Conservation (phyloP, 2,797 vertebrate species). For the Hemibagrus guttatus region DNA sequence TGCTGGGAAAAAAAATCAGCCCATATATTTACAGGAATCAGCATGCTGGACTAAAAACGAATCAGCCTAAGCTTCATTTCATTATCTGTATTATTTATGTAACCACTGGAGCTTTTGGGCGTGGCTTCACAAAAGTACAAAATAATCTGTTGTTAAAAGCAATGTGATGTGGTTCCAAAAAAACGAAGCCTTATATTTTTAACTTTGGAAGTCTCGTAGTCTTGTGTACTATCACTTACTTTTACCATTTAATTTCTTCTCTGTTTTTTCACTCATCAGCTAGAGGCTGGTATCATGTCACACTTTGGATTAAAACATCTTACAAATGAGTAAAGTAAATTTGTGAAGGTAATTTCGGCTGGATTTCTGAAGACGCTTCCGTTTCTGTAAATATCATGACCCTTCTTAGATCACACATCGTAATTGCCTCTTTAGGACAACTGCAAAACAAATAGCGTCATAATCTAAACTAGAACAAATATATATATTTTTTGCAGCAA, state of each 20-base stretch:
- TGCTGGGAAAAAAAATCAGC: not conserved
- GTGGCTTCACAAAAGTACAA: not conserved
- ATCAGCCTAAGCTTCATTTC: not conserved
- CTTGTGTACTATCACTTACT: not conserved
- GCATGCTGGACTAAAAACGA: not conserved
- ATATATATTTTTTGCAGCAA: not conserved
- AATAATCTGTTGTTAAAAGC: not conserved
- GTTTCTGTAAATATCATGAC: constrained; percentile 7
- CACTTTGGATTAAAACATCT: not conserved
- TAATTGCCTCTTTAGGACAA: not conserved
- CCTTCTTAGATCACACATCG: not conserved
- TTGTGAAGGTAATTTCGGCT: not conserved
- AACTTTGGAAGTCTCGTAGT: not conserved
- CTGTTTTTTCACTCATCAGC: not conserved
- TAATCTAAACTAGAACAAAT: not conserved
- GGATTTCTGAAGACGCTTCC: not conserved
- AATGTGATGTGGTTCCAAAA: not conserved
- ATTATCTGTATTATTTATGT: not conserved
- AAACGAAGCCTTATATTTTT: not conserved
- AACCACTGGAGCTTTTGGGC: not conserved
- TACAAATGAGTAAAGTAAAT: not conserved
- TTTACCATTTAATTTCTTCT: not conserved
- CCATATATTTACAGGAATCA: not conserved
- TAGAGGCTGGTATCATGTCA: not conserved
- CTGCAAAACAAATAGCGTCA: not conserved